These are phyloP conservation scores for Apeira syringaria DNA, from an alignment of 2,888 invertebrate genomes.

Conservation along the genomic window DNA sequence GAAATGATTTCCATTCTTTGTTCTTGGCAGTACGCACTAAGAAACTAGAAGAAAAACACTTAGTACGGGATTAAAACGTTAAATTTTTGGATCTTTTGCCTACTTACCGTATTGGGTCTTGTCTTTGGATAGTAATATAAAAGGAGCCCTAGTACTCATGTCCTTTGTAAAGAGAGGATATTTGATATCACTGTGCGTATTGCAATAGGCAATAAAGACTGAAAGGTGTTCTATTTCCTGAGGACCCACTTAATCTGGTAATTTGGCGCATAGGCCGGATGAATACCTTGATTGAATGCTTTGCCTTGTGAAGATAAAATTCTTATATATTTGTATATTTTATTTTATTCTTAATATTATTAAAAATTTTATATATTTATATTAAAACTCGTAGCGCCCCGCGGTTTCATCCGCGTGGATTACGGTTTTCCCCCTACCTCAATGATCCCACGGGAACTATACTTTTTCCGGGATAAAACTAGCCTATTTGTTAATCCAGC, in stretches of 20 bases:
- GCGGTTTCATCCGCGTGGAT: too few relatives aligned
- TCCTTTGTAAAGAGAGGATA: slow-evolving; percentile 30
- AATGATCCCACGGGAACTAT: too few relatives aligned
- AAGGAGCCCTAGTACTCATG: slow-evolving; percentile 36
- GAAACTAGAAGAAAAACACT: too few relatives aligned
- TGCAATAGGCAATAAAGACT: slow-evolving; percentile 18
- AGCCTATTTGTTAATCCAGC: too few relatives aligned
- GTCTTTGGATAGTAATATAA: slow-evolving; percentile 48
- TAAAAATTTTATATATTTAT: too few relatives aligned
- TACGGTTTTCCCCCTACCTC: too few relatives aligned
- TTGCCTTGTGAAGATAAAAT: slow-evolving; percentile 9
- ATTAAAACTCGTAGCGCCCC: too few relatives aligned
- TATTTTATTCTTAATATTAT: too few relatives aligned
- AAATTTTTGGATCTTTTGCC: slow-evolving; percentile 52
- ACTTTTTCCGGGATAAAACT: too few relatives aligned
- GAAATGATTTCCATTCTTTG: too few relatives aligned
- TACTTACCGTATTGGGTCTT: slow-evolving; percentile 42
- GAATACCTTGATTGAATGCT: slow-evolving; percentile 24
- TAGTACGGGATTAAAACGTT: slow-evolving; percentile 64
- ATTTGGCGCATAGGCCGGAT: slow-evolving; percentile 24
- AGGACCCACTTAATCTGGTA: slow-evolving; percentile 18
- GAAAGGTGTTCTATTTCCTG: slow-evolving; percentile 17
- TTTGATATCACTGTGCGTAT: slow-evolving; percentile 37
- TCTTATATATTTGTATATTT: slow-evolving; percentile 7
- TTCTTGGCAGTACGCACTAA: too few relatives aligned